Base-by-base conservation (phyloP, 2,113 vertebrate genomes). In the Pterocles gutturalis region DNA sequence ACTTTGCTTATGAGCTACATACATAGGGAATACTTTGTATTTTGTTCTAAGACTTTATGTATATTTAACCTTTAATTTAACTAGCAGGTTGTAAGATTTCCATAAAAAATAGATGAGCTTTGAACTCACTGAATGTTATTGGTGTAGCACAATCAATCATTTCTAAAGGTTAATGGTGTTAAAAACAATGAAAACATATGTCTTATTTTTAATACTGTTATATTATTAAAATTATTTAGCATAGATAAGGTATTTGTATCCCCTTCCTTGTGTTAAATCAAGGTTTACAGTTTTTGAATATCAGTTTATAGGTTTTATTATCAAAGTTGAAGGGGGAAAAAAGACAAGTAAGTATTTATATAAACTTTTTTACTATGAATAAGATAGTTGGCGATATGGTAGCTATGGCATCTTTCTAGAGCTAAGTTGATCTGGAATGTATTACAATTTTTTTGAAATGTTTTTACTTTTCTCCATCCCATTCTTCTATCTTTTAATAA, bases 41-140 rank as follows among this genome's bases (percentile, higher is more conserved):
- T 97, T 98, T 98, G 93, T 97, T 98, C 94, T 96, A 97, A 98
- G 98, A 97, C 92, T 98, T 98, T 98, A 98, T 98, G 97, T 98
- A 97, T 98, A 98, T 98, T 98, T 98, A 98, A 98, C 98, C 97
- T 98, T 98, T 98, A 98, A 97, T 98, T 98, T 98, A 98, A 98
- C 98, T 98, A 98, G 95, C 97, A 98, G 93, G 97, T 98, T 98
- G 95, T 97, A 96, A 97, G 95, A 98, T 98, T 98, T 98, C 97
- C 98, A 98, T 98, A 97, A 98, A 98, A 98, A 98, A 98, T 98
- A 98, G 97, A 98, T 98, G 96, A 98, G 98, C 97, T 98, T 98
- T 97, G 97, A 98, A 98, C 97, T 98, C 96, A 94, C 96, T 96
- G 97, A 98, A 97, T 98, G 96, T 96, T 98, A 96, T 86, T 98